Percentiles rank a stretch among this genome's conserved stretches.
Conservation (phyloP, 2,797 vertebrate genomes). For the Sebastolobus altivelis region DNA sequence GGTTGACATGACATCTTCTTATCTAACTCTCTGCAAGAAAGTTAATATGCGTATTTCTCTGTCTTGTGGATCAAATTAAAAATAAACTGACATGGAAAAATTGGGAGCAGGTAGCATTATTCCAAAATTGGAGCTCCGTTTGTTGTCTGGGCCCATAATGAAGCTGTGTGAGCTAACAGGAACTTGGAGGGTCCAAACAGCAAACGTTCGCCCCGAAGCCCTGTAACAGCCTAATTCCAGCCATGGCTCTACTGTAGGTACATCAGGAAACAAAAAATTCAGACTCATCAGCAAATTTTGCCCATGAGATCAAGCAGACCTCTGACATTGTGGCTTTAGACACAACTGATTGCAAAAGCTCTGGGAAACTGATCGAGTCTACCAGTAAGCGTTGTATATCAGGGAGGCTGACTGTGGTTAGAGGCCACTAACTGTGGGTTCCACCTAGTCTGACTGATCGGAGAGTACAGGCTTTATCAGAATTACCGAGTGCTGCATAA, state of each 20-base stretch:
- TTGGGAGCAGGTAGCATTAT: neutral
- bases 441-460: constrained; percentile 45
- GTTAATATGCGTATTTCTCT: neutral
- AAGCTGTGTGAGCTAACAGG: neutral
- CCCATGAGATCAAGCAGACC: constrained; percentile 2
- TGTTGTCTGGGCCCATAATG: neutral
- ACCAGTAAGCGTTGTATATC: constrained; percentile 24
- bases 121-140: neutral
- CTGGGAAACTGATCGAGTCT: constrained; percentile 2
- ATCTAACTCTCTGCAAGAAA: neutral
- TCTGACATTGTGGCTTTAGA: constrained; percentile 24
- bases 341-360: constrained; percentile 30
- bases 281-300: constrained; percentile 21
- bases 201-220: neutral
- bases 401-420: constrained; percentile 69
- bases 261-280: constrained; percentile 29
- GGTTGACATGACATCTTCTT: neutral
- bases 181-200: constrained; percentile 3
- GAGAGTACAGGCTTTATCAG: constrained; percentile 73
- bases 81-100: neutral
- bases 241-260: neutral
- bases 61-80: neutral
- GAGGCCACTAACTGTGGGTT: constrained; percentile 32
- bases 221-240: neutral
- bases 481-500: constrained; percentile 65